Evolutionary conservation across 2,797 vertebrate species (phyloP), one percentile per base, ranked within the genome.

Genomic region (Eulemur albifrons): DNA sequence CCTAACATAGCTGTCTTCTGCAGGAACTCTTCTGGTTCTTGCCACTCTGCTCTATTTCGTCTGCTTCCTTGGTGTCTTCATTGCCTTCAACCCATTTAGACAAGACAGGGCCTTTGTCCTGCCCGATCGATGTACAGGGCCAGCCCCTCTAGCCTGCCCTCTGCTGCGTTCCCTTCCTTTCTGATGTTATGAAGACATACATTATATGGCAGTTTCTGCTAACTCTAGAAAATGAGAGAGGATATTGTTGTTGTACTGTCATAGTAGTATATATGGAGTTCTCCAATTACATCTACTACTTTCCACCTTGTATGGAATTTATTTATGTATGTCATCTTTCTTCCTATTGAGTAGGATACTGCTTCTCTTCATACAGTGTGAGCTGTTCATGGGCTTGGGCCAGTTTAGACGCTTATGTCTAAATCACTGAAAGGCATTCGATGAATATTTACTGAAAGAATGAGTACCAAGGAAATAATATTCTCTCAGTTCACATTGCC

Each of bases 381-480:
- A 80, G 23, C n/a, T 92, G 48, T 43, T 73, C 30, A 43, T 61
- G 57, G 48, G 5, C 40, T 38, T 0, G 54, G 18, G 27, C 25
- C 77, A 72, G 30, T 45, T 76, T 79, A 59, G 27, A 12, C 65
- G 32, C 9, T 86, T 20, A 79, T 82, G 32, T 57, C 59, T 43
- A 43, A 88, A 21, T 79, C 25, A 43, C 23, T 67, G 30, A 80
- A 67, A 61, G 3, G 57, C 21, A 13, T 57, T 88, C 48, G 73
- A 45, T 67, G 77, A 93, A 73, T 80, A 50, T 73, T 77, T 73
- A 50, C 32, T 45, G 59, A 70, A 67, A 90, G 27, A 92, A 84
- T 14, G 7, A 92, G 13, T 17, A 50, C 13, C 7, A 54, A 43
- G 40, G 30, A 88, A 96, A 88, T 11, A 88, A 83, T 17, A 13